A percentile compares a stretch with the other conserved stretches of the same genome.
Conservation (phyloP, 2,888 invertebrate genomes). For the Ochropleura leucogaster region DNA sequence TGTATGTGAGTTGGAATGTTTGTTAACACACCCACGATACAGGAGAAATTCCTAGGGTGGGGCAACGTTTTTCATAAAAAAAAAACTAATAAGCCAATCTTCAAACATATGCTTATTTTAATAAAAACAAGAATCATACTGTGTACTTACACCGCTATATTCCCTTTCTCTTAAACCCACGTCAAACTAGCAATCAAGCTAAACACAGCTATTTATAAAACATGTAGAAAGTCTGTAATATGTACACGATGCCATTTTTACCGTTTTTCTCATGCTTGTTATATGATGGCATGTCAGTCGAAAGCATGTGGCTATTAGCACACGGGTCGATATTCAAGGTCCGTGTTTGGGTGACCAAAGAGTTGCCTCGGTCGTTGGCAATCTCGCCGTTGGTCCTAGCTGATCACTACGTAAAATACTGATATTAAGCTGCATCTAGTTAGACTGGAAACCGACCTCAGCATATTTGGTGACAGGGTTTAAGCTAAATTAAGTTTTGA, state of each 20-base stretch:
- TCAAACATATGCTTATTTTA: no score
- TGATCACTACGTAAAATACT: no score
- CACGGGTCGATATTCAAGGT: neutral
- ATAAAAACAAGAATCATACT: neutral
- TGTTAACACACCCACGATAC: no score
- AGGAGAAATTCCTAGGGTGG: no score
- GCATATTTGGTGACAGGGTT: neutral
- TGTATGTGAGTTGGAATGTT: no score
- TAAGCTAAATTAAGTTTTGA: neutral
- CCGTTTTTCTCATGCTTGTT: slow-evolving; percentile 15
- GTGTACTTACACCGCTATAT: neutral
- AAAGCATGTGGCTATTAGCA: neutral
- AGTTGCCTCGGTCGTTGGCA: neutral
- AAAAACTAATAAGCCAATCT: no score
- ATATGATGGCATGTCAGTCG: neutral
- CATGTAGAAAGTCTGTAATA: slow-evolving; percentile 28
- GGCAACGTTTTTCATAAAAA: neutral
- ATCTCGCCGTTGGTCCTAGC: neutral
- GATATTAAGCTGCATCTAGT: no score
- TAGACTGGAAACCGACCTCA: neutral
- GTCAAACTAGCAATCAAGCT: slow-evolving; percentile 34
- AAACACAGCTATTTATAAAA: slow-evolving; percentile 36
- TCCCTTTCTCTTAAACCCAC: slow-evolving; percentile 31
- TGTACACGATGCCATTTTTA: slow-evolving; percentile 8
- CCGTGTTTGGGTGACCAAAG: neutral